A percentile compares a stretch with the other conserved stretches of the same genome.
phyloP scores from a whole-genome alignment of 2,797 vertebrate genomes.

The Chaunax sp. region DNA sequence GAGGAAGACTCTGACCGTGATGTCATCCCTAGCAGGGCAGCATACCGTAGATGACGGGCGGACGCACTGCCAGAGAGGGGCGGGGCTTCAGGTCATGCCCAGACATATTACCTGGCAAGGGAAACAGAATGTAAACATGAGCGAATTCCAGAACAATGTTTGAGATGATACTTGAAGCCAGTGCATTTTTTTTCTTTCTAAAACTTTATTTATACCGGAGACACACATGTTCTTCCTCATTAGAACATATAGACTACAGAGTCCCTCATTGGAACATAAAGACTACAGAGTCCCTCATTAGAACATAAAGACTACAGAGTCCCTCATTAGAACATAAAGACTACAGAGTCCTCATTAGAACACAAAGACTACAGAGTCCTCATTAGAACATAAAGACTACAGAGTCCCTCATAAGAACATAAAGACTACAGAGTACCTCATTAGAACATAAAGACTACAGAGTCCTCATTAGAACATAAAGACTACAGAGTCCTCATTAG shows the following conservation, averaged over 20 bases:
- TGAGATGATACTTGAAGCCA: conserved; percentile 40
- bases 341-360: no score
- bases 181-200: conserved; percentile 33
- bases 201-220: conserved; percentile 51
- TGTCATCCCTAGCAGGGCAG: conserved; percentile 73
- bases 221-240: conserved; percentile 30
- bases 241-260: conserved; percentile 11
- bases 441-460: no score
- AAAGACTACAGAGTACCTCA: no score
- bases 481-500: no score
- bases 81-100: conserved; percentile 70
- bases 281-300: no score
- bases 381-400: no score
- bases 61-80: conserved; percentile 50
- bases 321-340: no score
- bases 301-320: no score
- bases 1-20: conserved; percentile 73
- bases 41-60: conserved; percentile 71
- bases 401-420: no score
- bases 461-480: no score
- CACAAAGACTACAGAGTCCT: no score
- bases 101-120: conserved; percentile 77
- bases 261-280: no score
- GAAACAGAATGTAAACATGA: conserved; percentile 64
- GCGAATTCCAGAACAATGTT: conserved; percentile 65